phyloP scores from a whole-genome alignment of 2,113 vertebrate species.

The Pteruthius melanotis region DNA sequence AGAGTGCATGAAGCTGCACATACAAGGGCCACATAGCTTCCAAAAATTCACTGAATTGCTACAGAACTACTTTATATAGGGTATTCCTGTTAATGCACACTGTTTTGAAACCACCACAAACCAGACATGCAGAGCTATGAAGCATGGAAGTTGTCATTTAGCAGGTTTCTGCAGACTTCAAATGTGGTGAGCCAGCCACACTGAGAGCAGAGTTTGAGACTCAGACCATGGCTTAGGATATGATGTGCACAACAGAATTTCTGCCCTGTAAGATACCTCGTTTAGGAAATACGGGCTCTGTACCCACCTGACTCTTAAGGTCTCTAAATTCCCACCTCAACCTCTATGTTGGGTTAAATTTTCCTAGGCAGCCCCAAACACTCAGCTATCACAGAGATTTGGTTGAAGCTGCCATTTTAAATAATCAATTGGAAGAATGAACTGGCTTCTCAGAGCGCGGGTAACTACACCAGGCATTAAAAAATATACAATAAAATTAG shows the following conservation, averaged over 20 bases:
- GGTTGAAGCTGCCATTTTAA: neutral
- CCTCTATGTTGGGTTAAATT: neutral
- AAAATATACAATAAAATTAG: neutral
- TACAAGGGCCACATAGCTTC: neutral
- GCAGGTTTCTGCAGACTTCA: neutral
- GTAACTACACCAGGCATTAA: neutral
- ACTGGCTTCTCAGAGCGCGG: neutral
- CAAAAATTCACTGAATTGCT: neutral
- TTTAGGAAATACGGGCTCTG: neutral
- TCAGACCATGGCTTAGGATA: neutral
- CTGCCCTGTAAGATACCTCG: neutral
- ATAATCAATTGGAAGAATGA: neutral
- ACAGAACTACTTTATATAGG: neutral
- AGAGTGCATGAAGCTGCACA: neutral
- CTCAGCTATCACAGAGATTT: neutral
- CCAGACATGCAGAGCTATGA: neutral
- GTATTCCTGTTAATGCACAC: neutral
- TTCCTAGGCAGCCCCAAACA: neutral
- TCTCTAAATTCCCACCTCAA: neutral
- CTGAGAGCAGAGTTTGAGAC: neutral
- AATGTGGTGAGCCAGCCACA: neutral
- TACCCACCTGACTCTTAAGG: neutral
- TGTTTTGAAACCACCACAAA: neutral
- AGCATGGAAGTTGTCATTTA: rapidly evolving
- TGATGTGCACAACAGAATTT: neutral